Percentiles rank a stretch among this genome's conserved stretches.
phyloP scores from a whole-genome alignment of 2,113 vertebrate genomes.

The Pomatorhinus ruficollis region DNA sequence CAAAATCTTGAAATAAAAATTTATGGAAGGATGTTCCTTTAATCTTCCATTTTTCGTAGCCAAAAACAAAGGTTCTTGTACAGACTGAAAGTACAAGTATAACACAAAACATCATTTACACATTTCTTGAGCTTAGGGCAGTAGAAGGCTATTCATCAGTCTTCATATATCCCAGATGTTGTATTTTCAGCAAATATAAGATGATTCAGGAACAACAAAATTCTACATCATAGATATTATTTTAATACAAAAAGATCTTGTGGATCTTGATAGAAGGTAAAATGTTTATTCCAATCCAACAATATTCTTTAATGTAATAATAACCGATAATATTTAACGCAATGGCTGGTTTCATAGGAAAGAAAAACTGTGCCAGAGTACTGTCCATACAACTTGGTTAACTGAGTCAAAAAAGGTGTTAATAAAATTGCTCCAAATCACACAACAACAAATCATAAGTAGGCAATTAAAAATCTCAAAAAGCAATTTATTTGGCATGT shows the following conservation, averaged over 20 bases:
- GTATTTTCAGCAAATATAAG: not conserved
- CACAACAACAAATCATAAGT: not conserved
- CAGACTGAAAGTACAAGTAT: not conserved
- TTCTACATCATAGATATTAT: not conserved
- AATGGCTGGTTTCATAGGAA: not conserved
- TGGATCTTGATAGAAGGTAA: not conserved
- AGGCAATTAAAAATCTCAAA: not conserved
- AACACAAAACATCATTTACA: not conserved
- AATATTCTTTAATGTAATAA: not conserved
- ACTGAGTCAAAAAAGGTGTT: not conserved
- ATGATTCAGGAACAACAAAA: not conserved
- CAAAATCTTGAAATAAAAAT: not conserved
- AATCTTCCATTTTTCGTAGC: not conserved
- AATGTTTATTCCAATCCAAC: not conserved
- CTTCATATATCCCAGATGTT: not conserved
- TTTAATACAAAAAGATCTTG: not conserved
- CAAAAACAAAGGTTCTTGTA: not conserved
- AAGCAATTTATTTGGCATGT: not conserved
- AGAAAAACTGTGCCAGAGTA: not conserved
- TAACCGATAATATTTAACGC: not conserved
- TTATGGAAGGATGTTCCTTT: not conserved
- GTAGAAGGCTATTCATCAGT: not conserved
- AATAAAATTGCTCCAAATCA: not conserved
- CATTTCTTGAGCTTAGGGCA: not conserved
- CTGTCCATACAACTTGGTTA: not conserved